phyloP scores from a whole-genome alignment of 2,888 invertebrate genomes.

The Nebria salina region DNA sequence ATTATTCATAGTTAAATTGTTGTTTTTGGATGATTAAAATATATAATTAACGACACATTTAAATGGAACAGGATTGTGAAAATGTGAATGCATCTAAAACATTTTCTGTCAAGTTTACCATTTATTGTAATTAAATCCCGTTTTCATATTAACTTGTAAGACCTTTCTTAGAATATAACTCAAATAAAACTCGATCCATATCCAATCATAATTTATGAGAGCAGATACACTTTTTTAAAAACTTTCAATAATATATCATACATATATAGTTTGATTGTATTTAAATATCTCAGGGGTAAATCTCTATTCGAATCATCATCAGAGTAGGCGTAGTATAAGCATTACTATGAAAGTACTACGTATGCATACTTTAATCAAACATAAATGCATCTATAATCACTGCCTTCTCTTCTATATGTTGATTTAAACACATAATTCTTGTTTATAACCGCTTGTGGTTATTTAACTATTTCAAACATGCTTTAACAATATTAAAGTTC shows the following conservation, averaged over 20 bases:
- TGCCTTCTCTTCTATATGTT: not conserved
- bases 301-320: not conserved
- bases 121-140: too few relatives aligned
- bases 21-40: too few relatives aligned
- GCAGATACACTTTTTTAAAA: not conserved
- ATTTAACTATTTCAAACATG: not conserved
- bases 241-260: not conserved
- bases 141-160: too few relatives aligned
- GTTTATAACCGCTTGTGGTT: not conserved
- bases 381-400: not conserved
- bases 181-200: too few relatives aligned
- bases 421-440: slow-evolving; percentile 1
- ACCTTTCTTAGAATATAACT: too few relatives aligned
- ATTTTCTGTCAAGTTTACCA: too few relatives aligned
- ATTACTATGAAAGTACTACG: not conserved
- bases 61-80: too few relatives aligned
- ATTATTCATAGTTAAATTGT: too few relatives aligned
- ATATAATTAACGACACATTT: too few relatives aligned
- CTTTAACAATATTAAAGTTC: not conserved
- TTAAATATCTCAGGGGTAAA: not conserved
- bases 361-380: not conserved
- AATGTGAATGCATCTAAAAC: too few relatives aligned
- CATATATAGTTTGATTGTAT: not conserved
- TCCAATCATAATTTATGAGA: not conserved
- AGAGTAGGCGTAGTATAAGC: not conserved